Evolutionary conservation across 2,888 invertebrate species (phyloP), one percentile per base, ranked within the genome.

Genomic region (Heliothis peltigera): DNA sequence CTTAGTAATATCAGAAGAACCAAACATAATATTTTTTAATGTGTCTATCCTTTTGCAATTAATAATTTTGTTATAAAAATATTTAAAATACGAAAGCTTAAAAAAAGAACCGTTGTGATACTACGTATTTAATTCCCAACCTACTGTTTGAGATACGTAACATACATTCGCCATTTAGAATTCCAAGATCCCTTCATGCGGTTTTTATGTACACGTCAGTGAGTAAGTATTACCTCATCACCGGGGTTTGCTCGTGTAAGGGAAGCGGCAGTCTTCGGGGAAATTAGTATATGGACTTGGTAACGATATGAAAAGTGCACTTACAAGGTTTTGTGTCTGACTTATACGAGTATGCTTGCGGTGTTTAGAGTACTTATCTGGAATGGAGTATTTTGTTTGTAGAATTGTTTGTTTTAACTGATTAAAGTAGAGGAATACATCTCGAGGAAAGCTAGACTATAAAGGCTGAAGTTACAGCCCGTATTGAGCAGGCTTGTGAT

Each of bases 231-330:
- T 67, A 58, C 58, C 57, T 54, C 71, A 58, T 68, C 71, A 68
- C 70, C 43, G 47, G 28, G 52, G 55, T 67, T 73, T 68, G 51
- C 63, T 68, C 57, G 46, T 49, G 66, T 73, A 49, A 73, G 47
- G 42, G 22, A 42, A 66, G 60, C 21, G 39, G 12, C 39, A 32
- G 71, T 70, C 74, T 76, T 51, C 58, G 46, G 75, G 75, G 75
- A 76, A 72, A 75, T 72, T 76, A 76, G 58, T 69, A 55, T 58
- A 64, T 61, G 60, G 57, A 67, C 28, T 42, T 25, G 75, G 51
- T 54, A 67, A 62, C 47, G 64, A 72, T 64, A 74, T 53, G 52
- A 56, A 70, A 62, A 66, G 62, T 65, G 71, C 60, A 66, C 44
- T 70, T 75, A 62, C 66, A 57, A 35, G 32, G 44, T 58, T 66